phyloP scores from a whole-genome alignment of 2,888 invertebrate genomes.

The Hirtodrosophila cameraria region DNA sequence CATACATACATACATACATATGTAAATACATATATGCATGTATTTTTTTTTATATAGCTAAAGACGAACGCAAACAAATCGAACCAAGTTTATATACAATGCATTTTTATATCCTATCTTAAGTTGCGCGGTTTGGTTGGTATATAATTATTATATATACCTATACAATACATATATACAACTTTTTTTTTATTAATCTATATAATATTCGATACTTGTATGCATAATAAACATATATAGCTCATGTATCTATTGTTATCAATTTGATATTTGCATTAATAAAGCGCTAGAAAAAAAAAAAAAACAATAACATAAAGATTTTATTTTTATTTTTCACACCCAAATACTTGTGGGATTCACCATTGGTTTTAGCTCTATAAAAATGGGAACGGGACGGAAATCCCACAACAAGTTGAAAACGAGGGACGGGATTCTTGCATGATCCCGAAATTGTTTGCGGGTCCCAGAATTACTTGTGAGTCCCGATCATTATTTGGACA shows the following conservation, averaged over 20 bases:
- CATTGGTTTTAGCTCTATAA: too few species aligned
- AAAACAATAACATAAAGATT: neutral
- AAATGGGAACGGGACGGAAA: too few species aligned
- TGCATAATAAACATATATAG: conserved; percentile 42
- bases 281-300: conserved; percentile 54
- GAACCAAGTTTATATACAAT: conserved; percentile 33
- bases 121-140: conserved; percentile 73
- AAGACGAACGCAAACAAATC: conserved; percentile 43
- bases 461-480: too few species aligned
- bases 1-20: conserved; percentile 24
- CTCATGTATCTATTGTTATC: conserved; percentile 76
- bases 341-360: too few species aligned
- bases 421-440: too few species aligned
- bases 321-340: neutral
- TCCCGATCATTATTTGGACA: too few species aligned
- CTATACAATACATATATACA: conserved; percentile 18
- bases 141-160: conserved; percentile 34
- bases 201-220: conserved; percentile 47
- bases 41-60: conserved; percentile 20
- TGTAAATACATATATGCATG: conserved; percentile 24
- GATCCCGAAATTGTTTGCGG: too few species aligned
- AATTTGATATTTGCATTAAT: conserved; percentile 74
- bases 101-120: conserved; percentile 57
- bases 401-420: too few species aligned
- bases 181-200: conserved; percentile 47